Conservation (phyloP, 2,113 vertebrate genomes). For the Cynocephalus volans region DNA sequence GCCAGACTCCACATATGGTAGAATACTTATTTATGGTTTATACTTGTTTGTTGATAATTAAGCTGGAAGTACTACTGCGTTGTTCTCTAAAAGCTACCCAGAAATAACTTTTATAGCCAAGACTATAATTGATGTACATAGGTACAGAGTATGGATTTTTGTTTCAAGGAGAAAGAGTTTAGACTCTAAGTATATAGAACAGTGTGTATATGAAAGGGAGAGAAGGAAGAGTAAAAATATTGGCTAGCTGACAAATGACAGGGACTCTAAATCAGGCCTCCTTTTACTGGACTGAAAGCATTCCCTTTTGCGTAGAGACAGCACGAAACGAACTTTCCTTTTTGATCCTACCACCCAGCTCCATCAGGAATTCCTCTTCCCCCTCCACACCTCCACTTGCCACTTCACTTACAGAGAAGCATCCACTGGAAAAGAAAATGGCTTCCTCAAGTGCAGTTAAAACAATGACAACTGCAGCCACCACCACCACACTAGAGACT, state of each 20-base stretch:
- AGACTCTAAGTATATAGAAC: not conserved
- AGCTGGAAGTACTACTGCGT: not conserved
- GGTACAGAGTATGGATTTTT: constrained; percentile 36
- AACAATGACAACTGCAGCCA: not conserved
- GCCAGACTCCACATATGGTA: not conserved
- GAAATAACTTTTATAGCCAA: constrained; percentile 43
- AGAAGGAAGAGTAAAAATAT: constrained; percentile 2
- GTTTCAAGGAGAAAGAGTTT: constrained; percentile 24
- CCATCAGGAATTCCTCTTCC: not conserved
- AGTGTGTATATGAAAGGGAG: not conserved
- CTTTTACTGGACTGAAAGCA: not conserved
- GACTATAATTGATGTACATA: not conserved
- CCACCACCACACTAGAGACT: not conserved
- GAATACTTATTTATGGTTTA: constrained; percentile 32
- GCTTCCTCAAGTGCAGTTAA: not conserved
- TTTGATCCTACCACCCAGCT: not conserved
- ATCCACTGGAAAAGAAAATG: not conserved
- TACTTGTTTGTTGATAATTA: constrained; percentile 66
- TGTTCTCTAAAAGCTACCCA: not conserved
- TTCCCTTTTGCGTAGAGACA: constrained; percentile 5
- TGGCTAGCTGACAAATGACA: not conserved
- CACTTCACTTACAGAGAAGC: not conserved
- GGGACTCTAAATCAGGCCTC: not conserved
- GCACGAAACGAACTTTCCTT: not conserved
- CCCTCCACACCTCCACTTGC: not conserved